Evolutionary conservation across 2,113 vertebrate genomes (phyloP), one percentile per base, ranked within the genome.

Genomic region (Phylloscopus trochiloides): DNA sequence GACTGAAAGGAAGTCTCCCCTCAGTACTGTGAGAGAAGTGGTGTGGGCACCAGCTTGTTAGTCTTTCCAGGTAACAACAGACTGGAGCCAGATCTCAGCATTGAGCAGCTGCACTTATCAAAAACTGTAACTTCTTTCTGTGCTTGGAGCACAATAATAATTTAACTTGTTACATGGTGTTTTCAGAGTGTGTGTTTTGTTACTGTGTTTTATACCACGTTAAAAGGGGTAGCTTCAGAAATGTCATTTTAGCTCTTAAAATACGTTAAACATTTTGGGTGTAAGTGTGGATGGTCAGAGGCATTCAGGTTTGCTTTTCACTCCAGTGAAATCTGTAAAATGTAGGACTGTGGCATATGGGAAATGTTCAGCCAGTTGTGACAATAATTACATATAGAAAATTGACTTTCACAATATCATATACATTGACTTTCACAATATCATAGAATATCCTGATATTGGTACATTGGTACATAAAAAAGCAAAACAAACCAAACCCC

Each of bases 91-190:
- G 32, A 55, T 51, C 40, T 76, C 54, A 68, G 28, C 1, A 0
- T 0, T 42, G 24, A 16, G 24, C 28, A 70, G 25, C 31, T 86
- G 67, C 45, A 50, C 7, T 55, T 90, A 29, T 1, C 9, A 36
- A 59, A 80, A 76, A 50, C 17, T 42, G 32, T 59, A 76, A 68
- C 14, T 22, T 16, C 6, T 58, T 72, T 58, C 43, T 36, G 32
- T 63, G 12, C 68, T 81, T 54, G 17, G 2, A 68, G 17, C 8
- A 11, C 42, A 85, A 19, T 10, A 55, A 45, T 62, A 74, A 58
- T 34, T 72, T 47, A 73, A 54, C 3, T 48, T 63, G 2, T 3
- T 12, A 1, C 1, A 0, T 40, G 16, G 25, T 87, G 28, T 68
- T 92, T 80, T 36, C 17, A 71, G 58, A n/a, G 9, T 1, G 26